Conservation (phyloP, 2,888 invertebrate genomes). For the Cephus nigrinus region DNA sequence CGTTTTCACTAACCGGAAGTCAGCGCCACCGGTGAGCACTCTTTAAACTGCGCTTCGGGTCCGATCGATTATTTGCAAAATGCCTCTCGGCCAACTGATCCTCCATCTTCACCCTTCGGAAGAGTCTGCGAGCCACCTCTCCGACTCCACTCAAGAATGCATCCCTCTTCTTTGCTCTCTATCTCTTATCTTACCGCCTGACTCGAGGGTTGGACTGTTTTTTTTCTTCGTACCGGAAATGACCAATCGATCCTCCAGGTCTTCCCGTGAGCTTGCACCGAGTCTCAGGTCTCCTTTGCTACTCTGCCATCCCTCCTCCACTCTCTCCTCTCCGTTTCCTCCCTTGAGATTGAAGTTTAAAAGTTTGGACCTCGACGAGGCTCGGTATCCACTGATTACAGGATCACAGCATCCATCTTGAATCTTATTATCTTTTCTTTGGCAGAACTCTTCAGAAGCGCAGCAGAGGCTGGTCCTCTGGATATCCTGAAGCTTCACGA, state of each 20-base stretch:
- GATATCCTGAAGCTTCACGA: slow-evolving; percentile 76
- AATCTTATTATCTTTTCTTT: slow-evolving; percentile 31
- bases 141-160: background rate
- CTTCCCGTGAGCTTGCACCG: background rate
- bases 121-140: background rate
- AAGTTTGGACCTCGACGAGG: background rate
- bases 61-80: background rate
- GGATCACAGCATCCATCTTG: background rate
- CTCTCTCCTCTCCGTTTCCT: background rate
- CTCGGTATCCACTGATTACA: background rate
- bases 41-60: background rate
- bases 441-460: slow-evolving; percentile 75
- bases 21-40: background rate
- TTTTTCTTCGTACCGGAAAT: background rate
- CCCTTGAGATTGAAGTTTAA: background rate
- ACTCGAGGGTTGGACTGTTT: background rate
- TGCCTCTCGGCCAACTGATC: background rate
- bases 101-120: background rate
- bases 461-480: slow-evolving; percentile 75
- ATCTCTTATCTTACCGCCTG: background rate
- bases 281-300: background rate
- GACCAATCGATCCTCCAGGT: background rate
- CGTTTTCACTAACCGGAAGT: background rate
- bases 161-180: background rate
- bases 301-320: slow-evolving; percentile 12